Base-by-base conservation (phyloP, 2,888 invertebrate species). In the Odontomyia ornata region DNA sequence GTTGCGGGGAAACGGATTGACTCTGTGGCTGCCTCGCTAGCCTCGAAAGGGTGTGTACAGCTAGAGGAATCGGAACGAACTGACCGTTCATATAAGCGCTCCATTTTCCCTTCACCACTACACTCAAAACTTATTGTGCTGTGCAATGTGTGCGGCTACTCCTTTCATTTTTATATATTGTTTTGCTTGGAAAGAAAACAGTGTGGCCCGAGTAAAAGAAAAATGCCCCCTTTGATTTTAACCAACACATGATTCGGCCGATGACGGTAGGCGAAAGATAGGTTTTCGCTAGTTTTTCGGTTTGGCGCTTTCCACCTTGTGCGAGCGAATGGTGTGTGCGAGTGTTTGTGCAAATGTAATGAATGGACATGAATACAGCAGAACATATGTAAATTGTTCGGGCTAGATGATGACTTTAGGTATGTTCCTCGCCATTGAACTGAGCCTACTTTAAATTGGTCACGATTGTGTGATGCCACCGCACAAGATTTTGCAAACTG, bases 1-100 rank as follows among this genome's bases (percentile, higher is more conserved):
- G 57, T 75, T 18, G 57, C 73, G 47, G 84, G 84, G 79, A 86
- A 87, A 78, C 86, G 86, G 82, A 83, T 90, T 80, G 86, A 88
- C 77, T 86, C 91, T 47, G 87, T 90, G 78, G 90, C 90, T 69
- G 89, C 91, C 84, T 91, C 92, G 67, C 86, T 93, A 82, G 90
- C 91, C 80, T 88, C 91, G 36, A 91, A 91, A 89, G 93, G 93
- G 93, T 93, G 88, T 85, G 85, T 87, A 87, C 84, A 79, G 80
- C 21, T 57, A 73, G 62, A 75, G 27, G 78, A 80, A 79, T 81
- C 36, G 75, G 46, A 76, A 62, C 75, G 52, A 79, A 77, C 79
- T 80, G 77, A 73, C 75, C 72, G 67, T 23, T 27, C 25, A 65
- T 67, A 75, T 36, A 52, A 1, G 71, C 60, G 56, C 62, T 52